phyloP scores from a whole-genome alignment of 1,140 invertebrate genomes.

The Ips typographus region DNA sequence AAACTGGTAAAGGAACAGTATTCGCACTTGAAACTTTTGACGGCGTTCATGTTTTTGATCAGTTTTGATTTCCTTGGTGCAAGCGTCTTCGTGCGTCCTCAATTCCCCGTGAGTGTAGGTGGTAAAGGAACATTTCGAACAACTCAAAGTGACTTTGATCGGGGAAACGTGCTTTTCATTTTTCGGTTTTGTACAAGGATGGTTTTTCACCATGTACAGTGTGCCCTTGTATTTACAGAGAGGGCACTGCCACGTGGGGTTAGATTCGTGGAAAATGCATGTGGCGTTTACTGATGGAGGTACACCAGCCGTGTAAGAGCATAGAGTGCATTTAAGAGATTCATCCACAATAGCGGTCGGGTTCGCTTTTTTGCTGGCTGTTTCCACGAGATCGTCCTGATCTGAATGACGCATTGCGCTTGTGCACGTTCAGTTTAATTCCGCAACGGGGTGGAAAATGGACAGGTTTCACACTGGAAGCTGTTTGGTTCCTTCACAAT shows the following conservation, averaged over 20 bases:
- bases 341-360: background rate
- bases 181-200: background rate
- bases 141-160: constrained; percentile 4
- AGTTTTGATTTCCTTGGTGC: background rate
- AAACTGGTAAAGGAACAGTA: constrained; percentile 22
- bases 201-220: background rate
- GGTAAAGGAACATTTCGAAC: constrained; percentile 8
- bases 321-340: background rate
- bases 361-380: constrained; percentile 3
- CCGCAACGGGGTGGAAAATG: background rate
- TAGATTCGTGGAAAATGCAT: background rate
- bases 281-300: too few species aligned
- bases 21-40: constrained; percentile 14
- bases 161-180: background rate
- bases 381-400: background rate
- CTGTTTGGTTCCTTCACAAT: background rate
- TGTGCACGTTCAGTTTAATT: constrained; percentile 10
- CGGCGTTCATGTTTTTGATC: background rate
- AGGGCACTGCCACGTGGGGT: constrained; percentile 1
- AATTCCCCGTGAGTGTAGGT: background rate
- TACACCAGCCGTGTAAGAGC: too few species aligned
- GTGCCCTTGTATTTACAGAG: constrained; percentile 10
- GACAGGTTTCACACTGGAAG: background rate
- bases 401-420: background rate
- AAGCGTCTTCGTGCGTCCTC: background rate